Base-by-base conservation (phyloP, 2,888 invertebrate species). In the Plutella xylostella region DNA sequence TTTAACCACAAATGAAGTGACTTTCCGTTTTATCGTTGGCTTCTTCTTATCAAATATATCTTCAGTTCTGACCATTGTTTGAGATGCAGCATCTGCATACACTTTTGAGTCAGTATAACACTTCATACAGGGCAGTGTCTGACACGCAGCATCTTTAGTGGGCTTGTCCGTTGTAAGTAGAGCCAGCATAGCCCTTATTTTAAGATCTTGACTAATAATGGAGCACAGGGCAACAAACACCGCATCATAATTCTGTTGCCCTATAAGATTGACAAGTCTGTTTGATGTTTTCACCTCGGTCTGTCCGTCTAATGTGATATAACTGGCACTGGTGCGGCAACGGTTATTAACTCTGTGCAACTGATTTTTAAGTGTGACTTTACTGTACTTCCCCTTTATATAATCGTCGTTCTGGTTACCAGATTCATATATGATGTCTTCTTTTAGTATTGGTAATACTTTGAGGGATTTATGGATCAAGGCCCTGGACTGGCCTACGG, bases 161-260 rank as follows among this genome's bases (percentile, higher is more conserved):
- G n/a, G 30, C 11, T 55, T 65, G 0, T 54, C 52, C 0, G 48
- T 43, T 1, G 65, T 70, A 1, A 82, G 46, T 1, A 82, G 45
- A 0, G 78, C 61, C 3, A 72, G 47, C 1, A 82, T 68, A 0
- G 65, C 72, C 0, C 68, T 55, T 0, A 79, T 56, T 55, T 68
- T 74, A 1, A 69, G 50, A 35, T 79, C 76, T 9, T 65, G 64
- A 33, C 56, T 72, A 0, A 75, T 60, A 0, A 79, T 63, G 0
- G 77, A 72, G 42, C 73, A 71, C 4, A 82, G 19, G 0, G 72
- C 68, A 5, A 65, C 57, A 1, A 80, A 65, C 0, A 79, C 46
- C 0, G 56, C 57, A 18, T 76, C 69, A 41, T 76, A 82, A 30
- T 71, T 72, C 0, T 60, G 61, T 34, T 77, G 75, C 0, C 82